Conservation (phyloP, 2,113 vertebrate species). For the Plectropomus leopardus region DNA sequence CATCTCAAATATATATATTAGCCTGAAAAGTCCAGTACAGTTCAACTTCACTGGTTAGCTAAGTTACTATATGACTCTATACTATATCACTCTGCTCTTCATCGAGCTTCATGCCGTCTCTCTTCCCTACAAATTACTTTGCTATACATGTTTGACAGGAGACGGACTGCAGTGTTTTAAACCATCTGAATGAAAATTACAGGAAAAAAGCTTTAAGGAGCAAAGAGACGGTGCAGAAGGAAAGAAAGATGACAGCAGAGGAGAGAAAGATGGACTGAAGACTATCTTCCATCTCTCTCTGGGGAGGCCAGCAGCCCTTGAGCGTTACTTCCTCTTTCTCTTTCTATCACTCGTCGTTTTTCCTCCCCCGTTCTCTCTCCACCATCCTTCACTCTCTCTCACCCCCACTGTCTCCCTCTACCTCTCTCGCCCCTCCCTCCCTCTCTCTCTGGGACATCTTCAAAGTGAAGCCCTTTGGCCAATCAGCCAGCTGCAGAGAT, state of each 20-base stretch:
- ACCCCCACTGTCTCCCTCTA: conserved; percentile 1
- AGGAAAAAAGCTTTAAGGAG: conserved; percentile 24
- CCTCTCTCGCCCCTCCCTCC: conserved; percentile 7
- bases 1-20: too few relatives aligned
- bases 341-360: conserved; percentile 16
- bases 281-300: not conserved
- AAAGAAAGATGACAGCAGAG: not conserved
- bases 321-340: conserved; percentile 42
- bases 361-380: conserved; percentile 38
- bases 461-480: conserved; percentile 78
- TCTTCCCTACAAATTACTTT: not conserved
- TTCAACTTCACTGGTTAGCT: too few relatives aligned
- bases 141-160: not conserved
- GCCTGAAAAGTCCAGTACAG: too few relatives aligned
- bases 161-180: not conserved
- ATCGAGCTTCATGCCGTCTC: too few relatives aligned
- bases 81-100: too few relatives aligned
- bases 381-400: conserved; percentile 27
- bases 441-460: conserved; percentile 69
- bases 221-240: not conserved
- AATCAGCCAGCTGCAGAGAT: conserved; percentile 69
- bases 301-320: conserved; percentile 44
- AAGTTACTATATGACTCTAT: too few relatives aligned
- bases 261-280: conserved; percentile 20
- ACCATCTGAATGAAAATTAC: conserved; percentile 7